phyloP scores from a whole-genome alignment of 2,113 vertebrate species.

The Poecile atricapillus region DNA sequence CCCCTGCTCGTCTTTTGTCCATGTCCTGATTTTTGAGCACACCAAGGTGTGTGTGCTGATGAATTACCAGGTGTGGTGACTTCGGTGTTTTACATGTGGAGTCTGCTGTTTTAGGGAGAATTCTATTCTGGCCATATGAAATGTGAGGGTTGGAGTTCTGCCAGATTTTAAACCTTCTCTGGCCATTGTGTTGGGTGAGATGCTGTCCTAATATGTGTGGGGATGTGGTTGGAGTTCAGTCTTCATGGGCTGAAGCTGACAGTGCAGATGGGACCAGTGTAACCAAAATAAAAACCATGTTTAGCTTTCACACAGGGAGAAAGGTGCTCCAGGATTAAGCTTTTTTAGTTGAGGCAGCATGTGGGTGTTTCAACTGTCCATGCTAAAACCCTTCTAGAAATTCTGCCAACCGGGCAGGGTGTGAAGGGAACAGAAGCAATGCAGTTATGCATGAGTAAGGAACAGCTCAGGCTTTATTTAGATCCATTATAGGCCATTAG shows the following conservation, averaged over 20 bases:
- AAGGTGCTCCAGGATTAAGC: not conserved
- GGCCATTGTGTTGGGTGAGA: not conserved
- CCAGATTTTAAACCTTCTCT: not conserved
- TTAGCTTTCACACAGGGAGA: not conserved
- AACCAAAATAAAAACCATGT: not conserved
- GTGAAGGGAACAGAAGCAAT: conserved; percentile 19
- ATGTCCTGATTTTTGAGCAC: not conserved
- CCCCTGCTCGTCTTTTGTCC: rapidly evolving
- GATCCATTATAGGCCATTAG: not conserved
- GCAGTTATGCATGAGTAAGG: conserved; percentile 49
- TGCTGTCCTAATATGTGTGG: not conserved
- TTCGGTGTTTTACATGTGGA: not conserved
- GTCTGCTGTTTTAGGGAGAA: not conserved
- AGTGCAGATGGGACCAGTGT: not conserved
- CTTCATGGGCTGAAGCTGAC: not conserved
- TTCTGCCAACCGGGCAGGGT: conserved; percentile 8
- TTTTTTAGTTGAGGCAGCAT: conserved; percentile 21
- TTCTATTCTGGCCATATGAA: not conserved
- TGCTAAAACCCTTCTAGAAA: conserved; percentile 26
- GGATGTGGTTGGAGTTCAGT: not conserved
- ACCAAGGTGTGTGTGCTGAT: not conserved
- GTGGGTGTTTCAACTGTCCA: conserved; percentile 14
- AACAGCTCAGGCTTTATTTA: conserved; percentile 42
- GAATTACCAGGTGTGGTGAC: not conserved
- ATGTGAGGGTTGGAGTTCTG: not conserved